Evolutionary conservation across 2,113 vertebrate species (phyloP).

Genomic region (Alouatta palliata): DNA sequence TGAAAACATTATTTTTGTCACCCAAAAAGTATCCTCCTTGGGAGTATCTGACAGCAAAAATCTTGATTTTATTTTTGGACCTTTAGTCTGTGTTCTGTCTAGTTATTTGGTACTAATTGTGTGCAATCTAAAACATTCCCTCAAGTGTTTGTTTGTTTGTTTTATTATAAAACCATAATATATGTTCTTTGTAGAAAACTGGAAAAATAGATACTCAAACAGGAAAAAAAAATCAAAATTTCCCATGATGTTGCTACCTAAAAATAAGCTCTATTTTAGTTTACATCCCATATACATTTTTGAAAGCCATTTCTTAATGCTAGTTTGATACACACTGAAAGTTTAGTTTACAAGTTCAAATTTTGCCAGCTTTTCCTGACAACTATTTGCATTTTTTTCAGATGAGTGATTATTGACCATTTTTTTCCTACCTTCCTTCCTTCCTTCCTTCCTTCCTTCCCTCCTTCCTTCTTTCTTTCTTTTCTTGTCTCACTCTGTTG

Average conservation of each 20-base stretch:
- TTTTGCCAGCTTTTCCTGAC: background rate
- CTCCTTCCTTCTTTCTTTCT: too few species aligned
- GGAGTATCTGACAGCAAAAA: background rate
- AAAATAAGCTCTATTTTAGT: constrained; percentile 9
- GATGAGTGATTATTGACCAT: background rate
- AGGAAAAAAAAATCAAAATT: background rate
- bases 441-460: too few species aligned
- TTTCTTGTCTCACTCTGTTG: too few species aligned
- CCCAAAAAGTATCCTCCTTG: background rate
- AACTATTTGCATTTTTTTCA: background rate
- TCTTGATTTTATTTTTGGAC: background rate
- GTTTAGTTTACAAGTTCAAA: constrained; percentile 15
- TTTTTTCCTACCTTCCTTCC: background rate
- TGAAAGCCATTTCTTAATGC: background rate
- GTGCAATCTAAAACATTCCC: background rate
- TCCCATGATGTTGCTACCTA: background rate
- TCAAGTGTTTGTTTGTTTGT: background rate
- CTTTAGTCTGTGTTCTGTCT: background rate
- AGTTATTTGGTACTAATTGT: background rate
- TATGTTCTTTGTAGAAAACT: background rate
- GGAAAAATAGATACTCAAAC: background rate
- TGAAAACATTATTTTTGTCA: constrained; percentile 39
- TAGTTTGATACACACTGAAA: background rate
- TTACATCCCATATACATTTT: background rate
- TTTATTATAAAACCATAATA: background rate